Evolutionary conservation across 2,797 vertebrate species (phyloP).

Genomic region (Sparus aurata): DNA sequence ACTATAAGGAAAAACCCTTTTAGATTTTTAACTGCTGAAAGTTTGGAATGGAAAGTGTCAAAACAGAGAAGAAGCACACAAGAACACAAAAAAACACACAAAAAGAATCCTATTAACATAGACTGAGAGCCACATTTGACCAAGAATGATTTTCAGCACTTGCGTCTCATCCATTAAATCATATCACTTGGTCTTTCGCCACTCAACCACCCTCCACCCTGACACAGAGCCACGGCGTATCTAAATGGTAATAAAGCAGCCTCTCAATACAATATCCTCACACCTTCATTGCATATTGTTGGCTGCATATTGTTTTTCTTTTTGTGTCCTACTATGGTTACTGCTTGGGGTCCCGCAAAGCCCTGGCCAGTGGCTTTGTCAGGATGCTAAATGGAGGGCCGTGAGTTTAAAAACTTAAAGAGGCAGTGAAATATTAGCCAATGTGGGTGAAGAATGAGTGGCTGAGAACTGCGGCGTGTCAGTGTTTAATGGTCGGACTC

Average conservation of each 20-base stretch:
- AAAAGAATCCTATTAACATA: constrained; percentile 59
- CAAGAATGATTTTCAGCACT: constrained; percentile 74
- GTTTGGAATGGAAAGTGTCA: constrained; percentile 10
- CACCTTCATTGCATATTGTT: constrained; percentile 56
- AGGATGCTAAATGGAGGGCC: constrained; percentile 90
- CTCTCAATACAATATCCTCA: constrained; percentile 67
- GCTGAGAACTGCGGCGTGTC: constrained; percentile 93
- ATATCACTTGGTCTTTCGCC: constrained; percentile 40
- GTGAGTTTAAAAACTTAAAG: constrained; percentile 95
- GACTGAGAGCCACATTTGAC: constrained; percentile 60
- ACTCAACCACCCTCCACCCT: constrained; percentile 28
- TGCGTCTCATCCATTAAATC: constrained; percentile 78
- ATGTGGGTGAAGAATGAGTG: constrained; percentile 98
- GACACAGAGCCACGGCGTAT: constrained; percentile 46
- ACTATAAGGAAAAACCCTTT: background rate
- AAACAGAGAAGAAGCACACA: constrained; percentile 31
- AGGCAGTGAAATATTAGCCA: constrained; percentile 97
- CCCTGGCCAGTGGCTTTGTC: constrained; percentile 81
- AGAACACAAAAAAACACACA: constrained; percentile 14
- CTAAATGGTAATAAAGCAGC: constrained; percentile 84
- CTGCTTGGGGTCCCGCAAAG: constrained; percentile 47
- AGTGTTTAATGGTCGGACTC: constrained; percentile 97
- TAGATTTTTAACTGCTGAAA: background rate
- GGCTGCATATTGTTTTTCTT: constrained; percentile 70
- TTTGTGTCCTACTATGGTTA: constrained; percentile 43